Evolutionary conservation across 2,888 invertebrate genomes (phyloP).

Genomic region (Labia minor): DNA sequence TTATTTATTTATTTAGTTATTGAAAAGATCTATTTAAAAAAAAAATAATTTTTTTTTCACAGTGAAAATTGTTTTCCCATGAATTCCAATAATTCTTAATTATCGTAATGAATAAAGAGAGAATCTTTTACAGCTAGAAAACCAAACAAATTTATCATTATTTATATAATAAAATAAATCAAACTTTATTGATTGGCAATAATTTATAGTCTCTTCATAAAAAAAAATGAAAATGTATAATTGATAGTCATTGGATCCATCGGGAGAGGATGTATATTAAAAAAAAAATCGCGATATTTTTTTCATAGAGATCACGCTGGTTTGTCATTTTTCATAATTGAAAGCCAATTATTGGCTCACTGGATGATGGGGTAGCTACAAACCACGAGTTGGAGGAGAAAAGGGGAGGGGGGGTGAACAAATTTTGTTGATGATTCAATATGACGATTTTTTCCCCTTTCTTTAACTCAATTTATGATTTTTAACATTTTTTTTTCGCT

Average conservation of each 20-base stretch:
- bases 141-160: constrained; percentile 18
- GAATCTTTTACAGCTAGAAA: no score
- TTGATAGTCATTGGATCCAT: not conserved
- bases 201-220: not conserved
- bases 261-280: not conserved
- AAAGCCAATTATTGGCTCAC: not conserved
- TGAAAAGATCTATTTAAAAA: no score
- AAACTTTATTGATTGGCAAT: not conserved
- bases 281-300: not conserved
- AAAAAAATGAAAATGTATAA: not conserved
- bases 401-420: not conserved
- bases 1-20: no score
- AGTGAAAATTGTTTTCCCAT: not conserved
- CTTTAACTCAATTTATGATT: not conserved
- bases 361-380: not conserved
- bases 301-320: not conserved
- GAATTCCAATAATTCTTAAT: no score
- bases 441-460: not conserved
- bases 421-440: not conserved
- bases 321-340: constrained; percentile 9
- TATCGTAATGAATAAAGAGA: no score
- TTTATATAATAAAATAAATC: constrained; percentile 15
- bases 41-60: not conserved
- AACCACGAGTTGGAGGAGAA: no score
- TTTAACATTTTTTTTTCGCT: constrained; percentile 1